Conservation (phyloP, 1,140 invertebrate genomes). For the Latrodectus geometricus region DNA sequence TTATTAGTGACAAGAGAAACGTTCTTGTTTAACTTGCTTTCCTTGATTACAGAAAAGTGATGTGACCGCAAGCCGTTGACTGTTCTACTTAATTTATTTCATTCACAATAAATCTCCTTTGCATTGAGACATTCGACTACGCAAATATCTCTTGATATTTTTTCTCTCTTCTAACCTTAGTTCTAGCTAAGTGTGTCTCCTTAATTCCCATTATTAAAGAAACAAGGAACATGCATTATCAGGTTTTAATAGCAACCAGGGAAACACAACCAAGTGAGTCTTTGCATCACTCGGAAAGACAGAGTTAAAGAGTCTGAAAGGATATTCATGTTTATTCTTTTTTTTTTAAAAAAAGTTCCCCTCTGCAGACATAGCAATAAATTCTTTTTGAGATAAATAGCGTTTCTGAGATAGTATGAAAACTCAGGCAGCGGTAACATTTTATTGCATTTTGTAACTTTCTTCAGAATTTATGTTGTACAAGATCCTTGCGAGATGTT, state of each 20-base stretch:
- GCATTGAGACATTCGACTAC: no score
- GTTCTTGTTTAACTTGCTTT: no score
- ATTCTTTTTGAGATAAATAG: slow-evolving; percentile 42
- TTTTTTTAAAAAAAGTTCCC: slow-evolving; percentile 29
- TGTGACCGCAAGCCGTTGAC: no score
- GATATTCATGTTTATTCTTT: slow-evolving; percentile 45
- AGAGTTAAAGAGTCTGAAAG: slow-evolving; percentile 26
- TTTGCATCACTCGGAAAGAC: slow-evolving; percentile 18
- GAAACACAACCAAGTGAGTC: slow-evolving; percentile 5
- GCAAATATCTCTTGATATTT: no score
- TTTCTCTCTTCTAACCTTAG: no score
- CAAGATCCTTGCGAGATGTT: slow-evolving; percentile 24
- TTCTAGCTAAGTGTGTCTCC: slow-evolving; percentile 10
- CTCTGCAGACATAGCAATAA: slow-evolving; percentile 30
- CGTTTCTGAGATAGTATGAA: slow-evolving; percentile 32
- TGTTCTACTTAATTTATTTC: no score
- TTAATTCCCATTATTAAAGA: slow-evolving; percentile 34
- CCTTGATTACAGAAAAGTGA: no score
- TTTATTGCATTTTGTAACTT: slow-evolving; percentile 42
- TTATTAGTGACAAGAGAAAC: no score
- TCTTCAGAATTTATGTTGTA: slow-evolving; percentile 35
- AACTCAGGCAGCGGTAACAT: slow-evolving; percentile 13
- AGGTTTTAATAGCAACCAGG: not conserved
- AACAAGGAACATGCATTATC: slow-evolving; percentile 42
- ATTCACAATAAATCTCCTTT: no score